These are phyloP conservation scores for Melierax canorus DNA, from an alignment of 2,113 vertebrate species.

Conservation along the genomic window DNA sequence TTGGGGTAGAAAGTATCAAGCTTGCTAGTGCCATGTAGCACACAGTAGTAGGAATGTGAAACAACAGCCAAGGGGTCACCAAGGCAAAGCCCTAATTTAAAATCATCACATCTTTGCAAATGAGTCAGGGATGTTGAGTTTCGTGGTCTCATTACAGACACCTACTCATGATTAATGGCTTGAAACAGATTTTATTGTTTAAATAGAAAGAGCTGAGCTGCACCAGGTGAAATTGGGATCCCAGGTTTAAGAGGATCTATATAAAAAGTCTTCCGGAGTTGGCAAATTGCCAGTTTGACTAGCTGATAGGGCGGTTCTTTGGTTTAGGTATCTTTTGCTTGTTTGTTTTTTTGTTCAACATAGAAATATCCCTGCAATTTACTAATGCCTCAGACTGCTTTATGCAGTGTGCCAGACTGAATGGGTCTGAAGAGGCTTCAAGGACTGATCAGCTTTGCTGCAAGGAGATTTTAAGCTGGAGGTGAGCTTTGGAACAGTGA, in stretches of 20 bases:
- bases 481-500: slow-evolving; percentile 43
- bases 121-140: neutral
- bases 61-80: neutral
- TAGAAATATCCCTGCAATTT: neutral
- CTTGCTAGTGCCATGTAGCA: neutral
- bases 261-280: neutral
- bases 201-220: neutral
- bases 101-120: neutral
- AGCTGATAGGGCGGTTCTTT: neutral
- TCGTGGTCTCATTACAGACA: neutral
- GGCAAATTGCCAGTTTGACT: neutral
- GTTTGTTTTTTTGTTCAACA: neutral
- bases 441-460: slow-evolving; percentile 30
- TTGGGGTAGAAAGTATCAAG: neutral
- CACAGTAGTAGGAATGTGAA: neutral
- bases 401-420: neutral
- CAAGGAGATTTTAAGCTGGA: slow-evolving; percentile 23
- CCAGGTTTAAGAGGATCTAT: neutral
- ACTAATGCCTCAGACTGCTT: neutral
- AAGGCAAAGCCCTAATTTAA: neutral
- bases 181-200: slow-evolving; percentile 15
- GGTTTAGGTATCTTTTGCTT: neutral
- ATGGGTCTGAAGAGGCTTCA: slow-evolving; percentile 24
- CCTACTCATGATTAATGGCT: slow-evolving; percentile 11
- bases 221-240: neutral